Evolutionary conservation across 2,797 vertebrate species (phyloP).

Genomic region (Notolabrus celidotus): DNA sequence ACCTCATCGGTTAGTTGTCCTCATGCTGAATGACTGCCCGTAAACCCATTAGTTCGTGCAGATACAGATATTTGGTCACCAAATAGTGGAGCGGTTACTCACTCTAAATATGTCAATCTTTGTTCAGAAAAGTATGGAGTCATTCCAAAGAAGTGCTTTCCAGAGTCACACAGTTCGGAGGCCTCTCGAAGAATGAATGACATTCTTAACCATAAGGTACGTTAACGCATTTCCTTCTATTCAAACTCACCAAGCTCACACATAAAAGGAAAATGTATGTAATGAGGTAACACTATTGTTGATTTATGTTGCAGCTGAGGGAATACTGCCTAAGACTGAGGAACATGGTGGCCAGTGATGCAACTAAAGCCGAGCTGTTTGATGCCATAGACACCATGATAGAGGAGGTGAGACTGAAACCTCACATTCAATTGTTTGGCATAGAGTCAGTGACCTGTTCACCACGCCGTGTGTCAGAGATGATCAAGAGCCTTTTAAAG

Average conservation of each 20-base stretch:
- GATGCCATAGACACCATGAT: conserved; percentile 93
- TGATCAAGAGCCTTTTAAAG: background rate
- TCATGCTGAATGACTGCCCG: background rate
- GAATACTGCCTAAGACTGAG: conserved; percentile 95
- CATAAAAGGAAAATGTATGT: background rate
- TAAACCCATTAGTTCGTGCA: background rate
- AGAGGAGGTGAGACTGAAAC: conserved; percentile 90
- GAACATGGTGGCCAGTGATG: conserved; percentile 92
- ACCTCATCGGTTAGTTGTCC: conserved; percentile 91
- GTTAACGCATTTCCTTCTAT: background rate
- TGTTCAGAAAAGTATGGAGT: conserved; percentile 95
- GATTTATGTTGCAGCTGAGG: conserved; percentile 88
- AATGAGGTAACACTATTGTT: background rate
- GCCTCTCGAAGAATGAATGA: conserved; percentile 98
- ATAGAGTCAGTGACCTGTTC: too few relatives aligned
- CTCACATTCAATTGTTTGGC: background rate
- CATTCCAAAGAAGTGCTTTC: conserved; percentile 97
- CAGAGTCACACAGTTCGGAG: conserved; percentile 96
- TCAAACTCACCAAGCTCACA: background rate
- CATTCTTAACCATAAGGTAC: conserved; percentile 97
- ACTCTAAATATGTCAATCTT: background rate
- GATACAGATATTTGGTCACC: background rate
- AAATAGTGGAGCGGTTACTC: background rate
- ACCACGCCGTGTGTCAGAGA: background rate
- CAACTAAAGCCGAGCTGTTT: conserved; percentile 88